A percentile compares a stretch with the other conserved stretches of the same genome.
Conservation (phyloP, 2,888 invertebrate species). For the Luperina nickerlii region DNA sequence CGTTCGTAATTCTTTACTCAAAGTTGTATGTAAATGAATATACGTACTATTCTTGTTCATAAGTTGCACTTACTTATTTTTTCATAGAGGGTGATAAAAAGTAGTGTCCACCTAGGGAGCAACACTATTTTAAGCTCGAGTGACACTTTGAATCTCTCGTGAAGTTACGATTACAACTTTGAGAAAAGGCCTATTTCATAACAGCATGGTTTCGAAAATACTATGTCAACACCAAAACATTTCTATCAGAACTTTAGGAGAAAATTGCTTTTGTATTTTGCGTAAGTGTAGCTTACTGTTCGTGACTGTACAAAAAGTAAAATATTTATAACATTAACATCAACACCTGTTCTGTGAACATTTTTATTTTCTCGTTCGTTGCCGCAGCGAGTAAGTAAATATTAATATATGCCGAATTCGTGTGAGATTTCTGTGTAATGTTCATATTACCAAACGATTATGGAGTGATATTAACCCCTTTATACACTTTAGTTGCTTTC, state of each 20-base stretch:
- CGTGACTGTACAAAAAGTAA: not conserved
- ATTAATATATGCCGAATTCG: slow-evolving; percentile 25
- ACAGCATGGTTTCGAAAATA: too few relatives aligned
- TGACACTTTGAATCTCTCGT: too few relatives aligned
- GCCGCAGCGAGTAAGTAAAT: slow-evolving; percentile 15
- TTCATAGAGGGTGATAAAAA: too few relatives aligned
- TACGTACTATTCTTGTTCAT: too few relatives aligned
- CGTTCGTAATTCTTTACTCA: too few relatives aligned
- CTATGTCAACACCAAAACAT: not conserved
- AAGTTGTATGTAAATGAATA: too few relatives aligned
- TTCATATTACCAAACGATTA: slow-evolving; percentile 20
- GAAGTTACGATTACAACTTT: too few relatives aligned
- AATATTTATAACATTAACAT: not conserved
- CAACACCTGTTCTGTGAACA: not conserved
- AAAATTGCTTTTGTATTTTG: not conserved
- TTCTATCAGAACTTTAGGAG: not conserved
- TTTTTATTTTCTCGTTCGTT: slow-evolving; percentile 6
- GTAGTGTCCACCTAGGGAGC: too few relatives aligned
- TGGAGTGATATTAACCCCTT: not conserved
- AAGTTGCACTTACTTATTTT: too few relatives aligned
- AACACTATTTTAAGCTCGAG: too few relatives aligned
- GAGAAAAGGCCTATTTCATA: too few relatives aligned
- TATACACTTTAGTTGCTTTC: not conserved
- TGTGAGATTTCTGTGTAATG: slow-evolving; percentile 7
- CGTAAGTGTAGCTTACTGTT: not conserved